These are phyloP conservation scores for Cavia aperea DNA, from an alignment of 2,113 vertebrate genomes.

Conservation along the genomic window DNA sequence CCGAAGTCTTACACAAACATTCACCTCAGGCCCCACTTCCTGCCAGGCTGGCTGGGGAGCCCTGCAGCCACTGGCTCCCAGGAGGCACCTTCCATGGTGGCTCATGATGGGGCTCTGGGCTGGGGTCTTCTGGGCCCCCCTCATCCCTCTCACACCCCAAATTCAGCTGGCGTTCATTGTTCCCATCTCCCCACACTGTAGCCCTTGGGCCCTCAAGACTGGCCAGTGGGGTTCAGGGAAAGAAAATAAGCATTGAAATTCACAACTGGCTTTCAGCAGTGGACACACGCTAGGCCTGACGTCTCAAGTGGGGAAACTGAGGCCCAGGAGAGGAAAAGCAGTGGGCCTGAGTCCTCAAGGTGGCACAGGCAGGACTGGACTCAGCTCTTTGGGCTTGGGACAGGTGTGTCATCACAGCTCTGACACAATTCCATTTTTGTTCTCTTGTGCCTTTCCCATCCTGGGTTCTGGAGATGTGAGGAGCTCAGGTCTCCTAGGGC, in stretches of 20 bases:
- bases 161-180: background rate
- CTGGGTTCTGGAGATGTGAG: background rate
- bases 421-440: rapidly evolving
- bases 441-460: rapidly evolving
- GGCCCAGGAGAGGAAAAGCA: background rate
- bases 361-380: background rate
- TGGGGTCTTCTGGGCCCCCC: background rate
- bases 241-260: background rate
- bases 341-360: background rate
- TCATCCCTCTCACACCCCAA: background rate
- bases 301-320: conserved; percentile 16
- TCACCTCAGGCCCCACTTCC: conserved; percentile 61
- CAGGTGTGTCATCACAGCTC: background rate
- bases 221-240: background rate
- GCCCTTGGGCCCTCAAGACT: rapidly evolving
- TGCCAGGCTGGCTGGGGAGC: conserved; percentile 36
- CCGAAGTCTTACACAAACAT: conserved; percentile 68
- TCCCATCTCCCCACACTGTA: rapidly evolving
- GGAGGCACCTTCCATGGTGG: rapidly evolving
- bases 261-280: background rate
- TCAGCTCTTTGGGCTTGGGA: background rate
- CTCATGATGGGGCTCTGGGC: background rate
- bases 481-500: background rate
- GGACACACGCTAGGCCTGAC: rapidly evolving
- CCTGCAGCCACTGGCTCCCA: conserved; percentile 41